Evolutionary conservation across 2,888 invertebrate species (phyloP), one percentile per base, ranked within the genome.

Genomic region (Drosophila vallismaia): DNA sequence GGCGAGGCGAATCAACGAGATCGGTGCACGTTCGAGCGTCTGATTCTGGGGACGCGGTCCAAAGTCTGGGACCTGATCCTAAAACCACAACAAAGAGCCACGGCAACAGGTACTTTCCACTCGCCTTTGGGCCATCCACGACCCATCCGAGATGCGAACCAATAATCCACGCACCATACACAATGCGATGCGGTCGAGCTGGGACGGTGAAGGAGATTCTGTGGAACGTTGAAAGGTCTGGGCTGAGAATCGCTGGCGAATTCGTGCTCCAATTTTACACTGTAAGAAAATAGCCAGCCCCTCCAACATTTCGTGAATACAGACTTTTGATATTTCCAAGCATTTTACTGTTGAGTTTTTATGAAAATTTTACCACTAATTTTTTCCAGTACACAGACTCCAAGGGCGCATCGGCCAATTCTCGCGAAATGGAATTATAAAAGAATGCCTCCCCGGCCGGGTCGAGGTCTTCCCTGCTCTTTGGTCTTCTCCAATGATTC

Each of bases 391-490:
- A n/a, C 42, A 26, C 74, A 33, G 71, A 88, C 84, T 89, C 83
- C 89, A 89, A 90, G 90, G 89, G 89, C 89, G 76, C 75, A 78
- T 72, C 42, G 77, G 75, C 77, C 77, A 78, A 89, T 90, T 90
- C 90, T 88, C 84, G 88, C 86, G 89, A 89, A 89, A 88, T 84
- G 85, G 87, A 88, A 85, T 89, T 89, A 88, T 87, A 89, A 89
- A 89, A 86, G 89, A 89, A 89, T 88, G 87, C 89, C 76, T 64
- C 73, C 71, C 69, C 36, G 56, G 54, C 52, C 50, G 53, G 46
- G 42, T 44, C 49, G 55, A 55, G 40, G 45, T 45, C 48, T 51
- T 45, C 49, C 44, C 31, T 10, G 38, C 77, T 74, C 74, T 14
- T 74, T 67, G 71, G 75, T 70, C 64, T 31, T 44, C 51, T 44